Conservation (phyloP, 92 coral and sea anemone genomes). For the Parazoanthus atlanticus region DNA sequence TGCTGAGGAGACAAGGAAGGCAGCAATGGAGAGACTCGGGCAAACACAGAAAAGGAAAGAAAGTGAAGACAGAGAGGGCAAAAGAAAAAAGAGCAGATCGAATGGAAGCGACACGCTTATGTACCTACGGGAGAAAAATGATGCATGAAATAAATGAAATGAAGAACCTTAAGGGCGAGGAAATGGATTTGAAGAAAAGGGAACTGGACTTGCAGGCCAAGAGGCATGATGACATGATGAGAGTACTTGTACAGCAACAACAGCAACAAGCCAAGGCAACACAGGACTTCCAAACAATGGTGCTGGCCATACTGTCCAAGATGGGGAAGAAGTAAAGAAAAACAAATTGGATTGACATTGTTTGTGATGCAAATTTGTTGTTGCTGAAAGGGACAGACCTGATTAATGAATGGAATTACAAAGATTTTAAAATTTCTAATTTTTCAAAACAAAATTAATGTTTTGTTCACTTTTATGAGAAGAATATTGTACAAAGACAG, state of each 20-base stretch:
- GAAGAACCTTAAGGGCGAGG: constrained; percentile 36
- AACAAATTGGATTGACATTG: constrained; percentile 28
- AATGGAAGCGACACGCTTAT: constrained; percentile 53
- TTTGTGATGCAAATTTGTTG: constrained; percentile 17
- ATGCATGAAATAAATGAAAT: constrained; percentile 19
- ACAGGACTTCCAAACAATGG: constrained; percentile 55
- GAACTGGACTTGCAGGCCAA: constrained; percentile 45
- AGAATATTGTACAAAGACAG: neutral
- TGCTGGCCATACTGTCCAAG: constrained; percentile 49
- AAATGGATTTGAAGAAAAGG: constrained; percentile 43
- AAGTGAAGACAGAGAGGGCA: constrained; percentile 34
- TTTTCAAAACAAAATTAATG: neutral
- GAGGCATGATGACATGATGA: constrained; percentile 49
- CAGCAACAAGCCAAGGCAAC: constrained; percentile 53
- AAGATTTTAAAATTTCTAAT: neutral
- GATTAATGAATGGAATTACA: neutral
- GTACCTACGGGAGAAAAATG: constrained; percentile 43
- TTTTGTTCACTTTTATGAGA: neutral
- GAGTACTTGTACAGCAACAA: constrained; percentile 40
- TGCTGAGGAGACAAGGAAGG: constrained; percentile 42
- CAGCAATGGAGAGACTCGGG: constrained; percentile 48
- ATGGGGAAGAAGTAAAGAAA: constrained; percentile 27
- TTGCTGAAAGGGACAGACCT: constrained; percentile 13
- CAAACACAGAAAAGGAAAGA: constrained; percentile 33
- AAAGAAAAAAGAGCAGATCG: constrained; percentile 32